Percentiles rank a stretch among this genome's conserved stretches.
Evolutionary conservation across 2,888 invertebrate genomes (phyloP).

Genomic region (Muschampia plurimacula): DNA sequence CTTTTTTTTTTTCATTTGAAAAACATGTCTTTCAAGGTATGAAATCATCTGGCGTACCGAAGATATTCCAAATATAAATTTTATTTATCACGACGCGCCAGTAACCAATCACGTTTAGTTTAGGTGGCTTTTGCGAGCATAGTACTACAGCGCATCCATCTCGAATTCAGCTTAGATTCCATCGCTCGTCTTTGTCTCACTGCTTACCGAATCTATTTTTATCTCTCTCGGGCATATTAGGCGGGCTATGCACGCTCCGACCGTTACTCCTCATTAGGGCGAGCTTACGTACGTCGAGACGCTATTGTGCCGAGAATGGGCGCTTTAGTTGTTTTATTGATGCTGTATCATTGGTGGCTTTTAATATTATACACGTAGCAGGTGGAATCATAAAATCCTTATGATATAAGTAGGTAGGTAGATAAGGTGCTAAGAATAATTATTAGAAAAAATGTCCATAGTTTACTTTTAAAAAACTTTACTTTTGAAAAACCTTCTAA

Average conservation of each 20-base stretch:
- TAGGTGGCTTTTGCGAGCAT: slow-evolving; percentile 29
- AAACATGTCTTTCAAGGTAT: not conserved
- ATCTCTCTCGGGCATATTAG: slow-evolving; percentile 63
- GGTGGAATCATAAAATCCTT: not conserved
- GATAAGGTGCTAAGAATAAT: not conserved
- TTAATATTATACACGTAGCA: slow-evolving; percentile 22
- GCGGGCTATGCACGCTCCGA: slow-evolving; percentile 70
- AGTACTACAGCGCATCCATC: slow-evolving; percentile 47
- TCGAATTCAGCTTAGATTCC: slow-evolving; percentile 50
- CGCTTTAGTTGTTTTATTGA: slow-evolving; percentile 78
- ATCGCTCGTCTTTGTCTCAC: slow-evolving; percentile 50
- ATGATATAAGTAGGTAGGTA: not conserved
- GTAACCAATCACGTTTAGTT: slow-evolving; percentile 35
- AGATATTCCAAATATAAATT: slow-evolving; percentile 20
- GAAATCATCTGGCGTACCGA: not conserved
- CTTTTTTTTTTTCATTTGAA: too few relatives aligned
- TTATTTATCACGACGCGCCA: slow-evolving; percentile 30
- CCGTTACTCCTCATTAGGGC: slow-evolving; percentile 80
- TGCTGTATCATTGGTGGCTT: slow-evolving; percentile 53
- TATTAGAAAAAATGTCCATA: too few relatives aligned
- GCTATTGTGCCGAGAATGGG: slow-evolving; percentile 70
- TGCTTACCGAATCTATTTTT: slow-evolving; percentile 29
- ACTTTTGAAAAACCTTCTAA: too few relatives aligned
- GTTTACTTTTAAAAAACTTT: too few relatives aligned
- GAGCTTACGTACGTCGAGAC: slow-evolving; percentile 61